Base-by-base conservation (phyloP, 2,888 invertebrate species). In the Perithous albicinctus region DNA sequence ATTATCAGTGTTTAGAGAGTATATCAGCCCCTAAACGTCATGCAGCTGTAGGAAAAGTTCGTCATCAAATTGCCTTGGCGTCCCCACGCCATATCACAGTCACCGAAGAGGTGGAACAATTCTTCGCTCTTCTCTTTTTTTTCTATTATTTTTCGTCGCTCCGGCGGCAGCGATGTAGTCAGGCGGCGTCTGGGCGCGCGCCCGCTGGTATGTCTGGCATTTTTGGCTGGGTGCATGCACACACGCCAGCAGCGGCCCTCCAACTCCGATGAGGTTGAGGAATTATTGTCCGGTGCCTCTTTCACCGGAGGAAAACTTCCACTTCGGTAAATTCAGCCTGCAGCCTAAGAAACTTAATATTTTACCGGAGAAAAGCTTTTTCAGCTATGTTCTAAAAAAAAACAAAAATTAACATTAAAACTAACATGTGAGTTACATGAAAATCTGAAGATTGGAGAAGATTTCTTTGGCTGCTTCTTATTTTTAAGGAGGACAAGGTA, bases 101-200 rank as follows among this genome's bases (percentile, higher is more conserved):
- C 6, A 35, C 20, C 20, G 12, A 46, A 54, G 56, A 54, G 48
- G 26, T 26, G 15, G 23, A 61, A 80, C 73, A 74, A 72, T 80
- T 76, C 75, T 32, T 76, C 26, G 56, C 20, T 59, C 73, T 61
- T 66, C 41, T 64, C 41, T 41, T 77, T 70, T 69, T 72, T 18
- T 66, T 75, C 54, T 75, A 66, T 77, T 83, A 80, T 85, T 83
- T 82, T 78, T 82, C 80, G 66, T 75, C 66, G 77, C 72, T 74
- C 63, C 64, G 64, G 18, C 72, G 61, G 61, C 66, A 67, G 64
- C 66, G 59, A 26, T 61, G 67, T 80, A 82, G 81, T 80, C 88
- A 87, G 90, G 89, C 91, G 91, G 91, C 91, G 92, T 92, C 92
- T 91, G 90, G 91, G 90, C 92, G 92, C 91, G 90, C 91, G 91